Conservation (phyloP, 2,888 invertebrate genomes). For the Lottia gigantea region DNA sequence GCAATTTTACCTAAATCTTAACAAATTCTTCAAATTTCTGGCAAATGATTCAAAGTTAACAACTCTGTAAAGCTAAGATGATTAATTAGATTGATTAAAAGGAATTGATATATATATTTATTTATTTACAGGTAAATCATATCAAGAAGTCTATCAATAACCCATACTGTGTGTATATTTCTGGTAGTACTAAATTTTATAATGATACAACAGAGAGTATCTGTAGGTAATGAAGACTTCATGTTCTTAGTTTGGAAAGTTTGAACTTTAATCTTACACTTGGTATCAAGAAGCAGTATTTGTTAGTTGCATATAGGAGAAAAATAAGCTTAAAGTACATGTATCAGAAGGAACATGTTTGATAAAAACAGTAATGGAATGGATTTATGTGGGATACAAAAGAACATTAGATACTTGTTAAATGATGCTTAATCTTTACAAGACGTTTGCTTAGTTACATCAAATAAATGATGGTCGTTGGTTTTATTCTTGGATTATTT, state of each 20-base stretch:
- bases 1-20: constrained; percentile 19
- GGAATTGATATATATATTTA: not conserved
- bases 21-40: constrained; percentile 14
- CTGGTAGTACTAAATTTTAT: constrained; percentile 45
- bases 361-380: too few relatives aligned
- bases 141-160: constrained; percentile 31
- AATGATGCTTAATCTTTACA: not conserved
- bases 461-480: not conserved
- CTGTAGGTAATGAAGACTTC: constrained; percentile 42
- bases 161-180: constrained; percentile 47
- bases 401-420: too few relatives aligned
- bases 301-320: too few relatives aligned
- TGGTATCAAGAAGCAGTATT: too few relatives aligned
- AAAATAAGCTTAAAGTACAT: too few relatives aligned
- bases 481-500: too few relatives aligned
- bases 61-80: not conserved
- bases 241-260: too few relatives aligned
- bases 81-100: not conserved
- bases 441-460: not conserved
- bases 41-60: not conserved
- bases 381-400: too few relatives aligned
- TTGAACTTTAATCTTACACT: too few relatives aligned
- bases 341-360: too few relatives aligned
- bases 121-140: constrained; percentile 33
- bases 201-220: constrained; percentile 41